Evolutionary conservation across 1,140 invertebrate species (phyloP), one percentile per base, ranked within the genome.

Genomic region (Lethrus apterus): DNA sequence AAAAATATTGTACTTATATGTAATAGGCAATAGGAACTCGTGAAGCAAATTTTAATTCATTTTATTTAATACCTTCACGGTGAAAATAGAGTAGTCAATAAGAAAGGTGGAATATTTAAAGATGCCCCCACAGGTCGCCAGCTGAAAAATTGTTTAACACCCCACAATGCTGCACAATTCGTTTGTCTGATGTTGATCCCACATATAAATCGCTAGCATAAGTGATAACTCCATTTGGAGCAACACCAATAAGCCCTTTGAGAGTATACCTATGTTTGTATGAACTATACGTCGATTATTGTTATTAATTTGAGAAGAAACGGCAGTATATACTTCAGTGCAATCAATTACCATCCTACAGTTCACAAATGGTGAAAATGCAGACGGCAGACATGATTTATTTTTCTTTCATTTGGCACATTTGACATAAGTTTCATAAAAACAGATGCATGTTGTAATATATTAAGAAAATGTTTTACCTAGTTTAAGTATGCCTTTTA

Each of bases 301-400:
- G 48, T 10, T 2, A 14, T 40, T 19, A n/a, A 41, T 45, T 52
- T 20, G 41, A 45, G n/a, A n/a, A 4, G 47, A 26, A n/a, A 43
- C 51, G 15, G 33, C 29, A 20, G 33, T 52, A 31, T 7, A 44
- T 14, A 52, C 41, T 44, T 52, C 40, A 15, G 50, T 51, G 26
- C 50, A 51, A 32, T 51, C 44, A 9, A 51, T 9, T 10, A 51
- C 29, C 7, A 38, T 21, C 18, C 50, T 40, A 33, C 50, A 51
- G 31, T 51, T 42, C 35, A 45, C 43, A 44, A 48, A 51, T 19
- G 15, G 41, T 26, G 36, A 48, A 40, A 44, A 51, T 18, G 44
- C 47, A 42, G 14, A 48, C 21, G 50, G 50, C 38, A 51, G 32
- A 20, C 50, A 51, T 9, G 36, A n/a, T n/a, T n/a, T 42, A 41